phyloP scores from a whole-genome alignment of 2,113 vertebrate genomes.

The Platanista minor region DNA sequence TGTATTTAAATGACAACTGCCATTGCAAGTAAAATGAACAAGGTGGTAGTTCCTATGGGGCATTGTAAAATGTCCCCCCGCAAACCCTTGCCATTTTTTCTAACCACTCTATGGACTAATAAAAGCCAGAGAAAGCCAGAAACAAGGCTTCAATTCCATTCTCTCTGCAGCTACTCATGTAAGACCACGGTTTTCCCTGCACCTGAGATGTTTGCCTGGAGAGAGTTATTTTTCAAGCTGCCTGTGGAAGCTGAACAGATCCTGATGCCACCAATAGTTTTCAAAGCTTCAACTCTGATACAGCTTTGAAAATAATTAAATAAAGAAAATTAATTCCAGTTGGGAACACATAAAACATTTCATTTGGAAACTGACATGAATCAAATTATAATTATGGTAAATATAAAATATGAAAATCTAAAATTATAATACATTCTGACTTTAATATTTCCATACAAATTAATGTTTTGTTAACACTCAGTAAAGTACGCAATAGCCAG shows the following conservation, averaged over 20 bases:
- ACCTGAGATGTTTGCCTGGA: constrained; percentile 30
- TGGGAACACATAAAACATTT: constrained; percentile 62
- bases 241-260: constrained; percentile 19
- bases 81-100: constrained; percentile 45
- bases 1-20: constrained; percentile 58
- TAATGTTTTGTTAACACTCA: constrained; percentile 59
- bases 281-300: constrained; percentile 48
- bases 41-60: constrained; percentile 27
- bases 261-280: constrained; percentile 33
- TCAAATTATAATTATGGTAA: constrained; percentile 64
- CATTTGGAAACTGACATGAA: constrained; percentile 60
- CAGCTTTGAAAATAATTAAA: constrained; percentile 67
- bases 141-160: background rate
- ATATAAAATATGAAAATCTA: constrained; percentile 65
- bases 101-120: constrained; percentile 17
- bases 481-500: constrained; percentile 1
- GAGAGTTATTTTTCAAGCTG: constrained; percentile 50
- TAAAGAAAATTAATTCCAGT: constrained; percentile 67
- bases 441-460: constrained; percentile 66
- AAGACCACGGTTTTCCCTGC: background rate
- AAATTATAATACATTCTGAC: constrained; percentile 47
- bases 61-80: constrained; percentile 25
- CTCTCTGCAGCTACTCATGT: constrained; percentile 10
- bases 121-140: constrained; percentile 54
- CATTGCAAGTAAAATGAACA: constrained; percentile 39